A percentile compares a stretch with the other conserved stretches of the same genome.
phyloP scores from a whole-genome alignment of 2,113 vertebrate genomes.

The Etheostoma spectabile region DNA sequence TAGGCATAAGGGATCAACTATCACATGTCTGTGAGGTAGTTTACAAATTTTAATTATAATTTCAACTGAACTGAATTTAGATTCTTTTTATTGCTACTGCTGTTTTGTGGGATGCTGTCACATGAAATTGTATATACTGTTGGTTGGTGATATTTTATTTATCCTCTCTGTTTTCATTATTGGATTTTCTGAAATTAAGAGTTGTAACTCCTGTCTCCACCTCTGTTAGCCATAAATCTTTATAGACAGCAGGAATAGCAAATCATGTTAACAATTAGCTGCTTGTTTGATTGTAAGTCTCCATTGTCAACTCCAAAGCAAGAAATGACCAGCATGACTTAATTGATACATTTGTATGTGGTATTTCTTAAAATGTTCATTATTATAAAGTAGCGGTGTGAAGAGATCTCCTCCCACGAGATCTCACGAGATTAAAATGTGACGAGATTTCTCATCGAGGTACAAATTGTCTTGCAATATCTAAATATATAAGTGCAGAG shows the following conservation, averaged over 20 bases:
- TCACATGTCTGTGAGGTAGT: not conserved
- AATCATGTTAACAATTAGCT: not conserved
- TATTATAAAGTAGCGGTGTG: too few relatives aligned
- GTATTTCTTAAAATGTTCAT: not conserved
- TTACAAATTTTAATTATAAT: not conserved
- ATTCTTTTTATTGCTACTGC: not conserved
- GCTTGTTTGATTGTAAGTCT: too few relatives aligned
- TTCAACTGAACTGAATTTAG: not conserved
- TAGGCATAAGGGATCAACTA: not conserved
- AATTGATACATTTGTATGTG: not conserved
- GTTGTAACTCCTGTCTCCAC: not conserved
- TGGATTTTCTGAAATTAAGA: not conserved
- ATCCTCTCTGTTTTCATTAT: not conserved
- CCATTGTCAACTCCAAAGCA: not conserved
- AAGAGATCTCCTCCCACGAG: too few relatives aligned
- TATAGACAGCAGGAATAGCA: not conserved
- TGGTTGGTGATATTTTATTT: not conserved
- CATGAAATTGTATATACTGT: not conserved
- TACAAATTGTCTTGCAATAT: too few relatives aligned
- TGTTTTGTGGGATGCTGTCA: not conserved
- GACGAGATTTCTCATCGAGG: too few relatives aligned
- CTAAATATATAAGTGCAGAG: too few relatives aligned
- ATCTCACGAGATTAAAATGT: too few relatives aligned
- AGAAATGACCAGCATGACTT: not conserved
- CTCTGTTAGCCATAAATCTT: not conserved